A percentile compares a stretch with the other conserved stretches of the same genome.
phyloP scores from a whole-genome alignment of 2,113 vertebrate species.

The Piaya cayana region DNA sequence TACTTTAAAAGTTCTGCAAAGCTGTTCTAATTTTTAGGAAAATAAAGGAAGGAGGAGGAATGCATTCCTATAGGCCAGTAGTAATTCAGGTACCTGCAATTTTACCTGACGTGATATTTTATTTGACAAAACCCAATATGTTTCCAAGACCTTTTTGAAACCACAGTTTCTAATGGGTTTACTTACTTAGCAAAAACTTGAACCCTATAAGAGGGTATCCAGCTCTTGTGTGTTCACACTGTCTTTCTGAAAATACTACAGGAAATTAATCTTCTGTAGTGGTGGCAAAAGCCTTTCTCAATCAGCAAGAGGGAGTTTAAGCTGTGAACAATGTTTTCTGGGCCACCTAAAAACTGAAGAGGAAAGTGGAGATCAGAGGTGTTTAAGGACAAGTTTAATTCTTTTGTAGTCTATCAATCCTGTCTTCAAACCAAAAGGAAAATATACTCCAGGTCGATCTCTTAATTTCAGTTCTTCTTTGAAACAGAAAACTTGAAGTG shows the following conservation, averaged over 20 bases:
- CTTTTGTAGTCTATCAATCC: neutral
- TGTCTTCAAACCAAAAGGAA: neutral
- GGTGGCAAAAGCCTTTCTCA: neutral
- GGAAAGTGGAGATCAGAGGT: neutral
- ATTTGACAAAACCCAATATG: neutral
- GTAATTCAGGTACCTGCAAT: neutral
- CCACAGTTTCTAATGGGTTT: neutral
- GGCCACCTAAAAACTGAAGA: neutral
- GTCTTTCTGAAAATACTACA: neutral
- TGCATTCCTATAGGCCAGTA: neutral
- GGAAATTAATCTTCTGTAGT: neutral
- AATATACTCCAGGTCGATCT: neutral
- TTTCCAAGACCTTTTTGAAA: neutral
- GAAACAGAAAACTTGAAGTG: neutral
- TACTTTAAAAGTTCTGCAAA: neutral
- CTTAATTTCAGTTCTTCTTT: neutral
- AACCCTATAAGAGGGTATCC: neutral
- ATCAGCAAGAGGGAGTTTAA: neutral
- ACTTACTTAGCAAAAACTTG: neutral
- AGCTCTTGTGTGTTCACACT: neutral
- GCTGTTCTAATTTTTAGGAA: neutral
- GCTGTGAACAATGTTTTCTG: neutral
- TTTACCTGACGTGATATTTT: neutral
- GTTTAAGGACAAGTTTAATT: neutral
- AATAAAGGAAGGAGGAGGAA: neutral